Conservation (phyloP, 1,140 invertebrate species). For the Drosophila quadrilineata region DNA sequence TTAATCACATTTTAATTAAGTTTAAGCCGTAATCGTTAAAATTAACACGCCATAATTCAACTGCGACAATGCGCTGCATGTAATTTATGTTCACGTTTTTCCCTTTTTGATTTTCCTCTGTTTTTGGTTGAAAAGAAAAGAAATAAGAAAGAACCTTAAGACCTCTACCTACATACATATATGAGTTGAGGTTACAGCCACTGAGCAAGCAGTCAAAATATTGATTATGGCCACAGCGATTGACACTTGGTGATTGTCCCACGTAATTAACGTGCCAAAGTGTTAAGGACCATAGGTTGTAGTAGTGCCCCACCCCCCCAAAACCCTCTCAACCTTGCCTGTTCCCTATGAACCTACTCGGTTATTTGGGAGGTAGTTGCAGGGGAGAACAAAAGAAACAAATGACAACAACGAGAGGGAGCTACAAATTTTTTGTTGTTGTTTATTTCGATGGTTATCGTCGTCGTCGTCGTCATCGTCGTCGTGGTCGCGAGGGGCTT, state of each 20-base stretch:
- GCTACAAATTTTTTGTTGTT: slow-evolving; percentile 77
- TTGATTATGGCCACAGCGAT: slow-evolving; percentile 66
- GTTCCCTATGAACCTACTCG: too few species aligned
- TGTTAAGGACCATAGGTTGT: slow-evolving; percentile 67
- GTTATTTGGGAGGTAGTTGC: too few species aligned
- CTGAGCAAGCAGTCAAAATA: slow-evolving; percentile 59
- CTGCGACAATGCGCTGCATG: slow-evolving; percentile 76
- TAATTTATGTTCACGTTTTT: slow-evolving; percentile 70
- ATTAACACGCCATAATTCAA: slow-evolving; percentile 79
- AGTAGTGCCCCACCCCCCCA: background rate
- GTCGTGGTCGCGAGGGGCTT: too few species aligned
- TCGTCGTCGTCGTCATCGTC: too few species aligned
- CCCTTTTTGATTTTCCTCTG: too few species aligned
- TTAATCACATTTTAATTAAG: slow-evolving; percentile 79
- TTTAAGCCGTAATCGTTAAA: slow-evolving; percentile 79
- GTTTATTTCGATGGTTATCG: slow-evolving; percentile 74
- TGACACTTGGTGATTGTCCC: slow-evolving; percentile 62
- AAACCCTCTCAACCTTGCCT: too few species aligned
- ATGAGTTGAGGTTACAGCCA: background rate
- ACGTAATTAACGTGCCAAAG: slow-evolving; percentile 77
- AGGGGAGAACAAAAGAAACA: slow-evolving; percentile 8
- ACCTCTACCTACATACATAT: background rate
- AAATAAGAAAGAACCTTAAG: background rate
- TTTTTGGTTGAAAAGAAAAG: slow-evolving; percentile 17
- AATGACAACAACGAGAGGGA: slow-evolving; percentile 40